Percentiles rank a stretch among this genome's conserved stretches.
These are phyloP conservation scores for Mactra quadrangularis DNA, from an alignment of 1,140 invertebrate species.

Conservation along the genomic window DNA sequence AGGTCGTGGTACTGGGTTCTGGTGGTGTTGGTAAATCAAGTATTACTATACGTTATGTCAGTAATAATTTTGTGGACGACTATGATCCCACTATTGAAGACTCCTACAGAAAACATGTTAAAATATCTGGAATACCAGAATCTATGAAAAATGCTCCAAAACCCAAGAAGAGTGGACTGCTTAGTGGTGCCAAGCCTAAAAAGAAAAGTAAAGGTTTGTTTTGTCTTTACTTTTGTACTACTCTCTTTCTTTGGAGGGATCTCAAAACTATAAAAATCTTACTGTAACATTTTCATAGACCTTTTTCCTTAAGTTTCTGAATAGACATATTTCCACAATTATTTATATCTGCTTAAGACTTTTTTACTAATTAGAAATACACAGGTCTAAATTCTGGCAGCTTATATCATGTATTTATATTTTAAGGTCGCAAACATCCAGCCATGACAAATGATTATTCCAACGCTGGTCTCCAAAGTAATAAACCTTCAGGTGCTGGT, in stretches of 20 bases:
- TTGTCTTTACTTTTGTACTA: too few relatives aligned
- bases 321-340: too few relatives aligned
- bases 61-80: slow-evolving; percentile 85
- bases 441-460: neutral
- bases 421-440: neutral
- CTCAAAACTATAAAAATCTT: too few relatives aligned
- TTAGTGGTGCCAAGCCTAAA: slow-evolving; percentile 8
- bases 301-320: too few relatives aligned
- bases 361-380: too few relatives aligned
- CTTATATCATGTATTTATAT: too few relatives aligned
- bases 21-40: slow-evolving; percentile 99
- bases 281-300: too few relatives aligned
- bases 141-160: slow-evolving; percentile 46
- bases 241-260: too few relatives aligned
- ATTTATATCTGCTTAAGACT: too few relatives aligned
- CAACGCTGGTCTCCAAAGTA: too few relatives aligned
- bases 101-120: slow-evolving; percentile 78
- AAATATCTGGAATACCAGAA: slow-evolving; percentile 34
- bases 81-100: slow-evolving; percentile 83
- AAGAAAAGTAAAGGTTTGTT: neutral
- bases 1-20: slow-evolving; percentile 98
- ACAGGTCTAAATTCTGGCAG: too few relatives aligned
- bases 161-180: neutral
- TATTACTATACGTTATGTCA: slow-evolving; percentile 98
- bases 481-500: too few relatives aligned